A percentile compares a stretch with the other conserved stretches of the same genome.
Evolutionary conservation across 2,888 invertebrate species (phyloP).

Genomic region (Leistus spinibarbis): DNA sequence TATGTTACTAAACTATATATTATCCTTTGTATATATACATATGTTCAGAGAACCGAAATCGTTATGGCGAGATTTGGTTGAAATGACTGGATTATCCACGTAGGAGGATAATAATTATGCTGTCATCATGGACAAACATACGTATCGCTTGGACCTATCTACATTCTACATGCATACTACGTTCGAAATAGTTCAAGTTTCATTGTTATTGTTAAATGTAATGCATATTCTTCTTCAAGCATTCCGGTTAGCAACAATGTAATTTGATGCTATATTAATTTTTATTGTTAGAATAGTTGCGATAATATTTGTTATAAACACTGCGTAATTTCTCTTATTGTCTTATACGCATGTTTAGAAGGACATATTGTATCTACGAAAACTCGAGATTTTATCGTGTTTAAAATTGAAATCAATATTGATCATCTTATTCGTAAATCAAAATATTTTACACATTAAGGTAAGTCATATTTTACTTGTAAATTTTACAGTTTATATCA

Average conservation of each 20-base stretch:
- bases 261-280: not conserved
- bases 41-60: not conserved
- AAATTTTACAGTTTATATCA: too few species aligned
- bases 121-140: constrained; percentile 9
- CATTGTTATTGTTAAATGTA: not conserved
- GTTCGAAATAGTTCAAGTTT: not conserved
- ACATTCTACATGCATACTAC: not conserved
- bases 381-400: too few species aligned
- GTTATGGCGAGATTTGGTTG: not conserved
- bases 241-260: not conserved
- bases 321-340: not conserved
- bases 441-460: too few species aligned
- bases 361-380: too few species aligned
- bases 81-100: constrained; percentile 13
- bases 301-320: not conserved
- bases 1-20: too few species aligned
- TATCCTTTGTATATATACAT: not conserved
- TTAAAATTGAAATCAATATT: too few species aligned
- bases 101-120: constrained; percentile 15
- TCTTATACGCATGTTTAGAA: too few species aligned
- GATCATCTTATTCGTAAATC: too few species aligned
- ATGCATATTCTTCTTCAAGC: not conserved
- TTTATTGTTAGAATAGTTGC: not conserved
- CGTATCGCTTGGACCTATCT: not conserved
- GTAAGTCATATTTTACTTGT: too few species aligned